Evolutionary conservation across 1,140 invertebrate species (phyloP).

Genomic region (Octopus sinensis): DNA sequence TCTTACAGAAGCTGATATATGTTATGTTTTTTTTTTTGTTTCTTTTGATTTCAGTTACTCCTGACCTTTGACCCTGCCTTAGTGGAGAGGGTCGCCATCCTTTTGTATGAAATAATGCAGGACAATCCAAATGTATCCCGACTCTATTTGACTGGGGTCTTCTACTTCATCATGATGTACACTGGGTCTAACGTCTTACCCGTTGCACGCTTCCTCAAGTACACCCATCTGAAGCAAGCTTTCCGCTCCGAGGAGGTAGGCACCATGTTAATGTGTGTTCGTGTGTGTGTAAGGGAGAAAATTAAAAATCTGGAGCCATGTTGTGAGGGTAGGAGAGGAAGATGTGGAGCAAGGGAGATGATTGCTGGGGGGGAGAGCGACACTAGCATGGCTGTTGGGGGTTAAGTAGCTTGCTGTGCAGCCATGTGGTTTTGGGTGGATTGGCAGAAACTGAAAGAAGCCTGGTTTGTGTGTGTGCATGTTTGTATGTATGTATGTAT

Average conservation of each 20-base stretch:
- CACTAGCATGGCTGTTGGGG: too few relatives aligned
- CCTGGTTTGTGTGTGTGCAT: too few relatives aligned
- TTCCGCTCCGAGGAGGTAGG: constrained; percentile 85
- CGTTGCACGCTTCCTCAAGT: constrained; percentile 87
- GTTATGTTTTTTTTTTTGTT: constrained; percentile 18
- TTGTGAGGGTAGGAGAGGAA: too few relatives aligned
- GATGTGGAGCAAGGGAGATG: too few relatives aligned
- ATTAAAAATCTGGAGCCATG: too few relatives aligned
- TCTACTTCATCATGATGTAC: constrained; percentile 99
- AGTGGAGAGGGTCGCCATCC: constrained; percentile 86
- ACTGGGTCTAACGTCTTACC: constrained; percentile 97
- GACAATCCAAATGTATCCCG: constrained; percentile 94
- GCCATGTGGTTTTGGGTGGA: too few relatives aligned
- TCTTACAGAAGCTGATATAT: not conserved
- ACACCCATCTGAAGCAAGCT: constrained; percentile 92
- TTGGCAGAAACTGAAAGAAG: too few relatives aligned
- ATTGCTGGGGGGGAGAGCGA: too few relatives aligned
- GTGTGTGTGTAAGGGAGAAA: too few relatives aligned
- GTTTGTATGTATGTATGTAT: too few relatives aligned
- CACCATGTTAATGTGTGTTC: too few relatives aligned
- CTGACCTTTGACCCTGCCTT: constrained; percentile 96
- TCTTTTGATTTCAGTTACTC: constrained; percentile 66
- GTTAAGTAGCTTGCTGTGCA: too few relatives aligned
- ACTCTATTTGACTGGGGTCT: constrained; percentile 91
- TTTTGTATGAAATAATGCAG: constrained; percentile 83